A percentile compares a stretch with the other conserved stretches of the same genome.
phyloP scores from a whole-genome alignment of 2,888 invertebrate genomes.

The Luffia ferchaultella region DNA sequence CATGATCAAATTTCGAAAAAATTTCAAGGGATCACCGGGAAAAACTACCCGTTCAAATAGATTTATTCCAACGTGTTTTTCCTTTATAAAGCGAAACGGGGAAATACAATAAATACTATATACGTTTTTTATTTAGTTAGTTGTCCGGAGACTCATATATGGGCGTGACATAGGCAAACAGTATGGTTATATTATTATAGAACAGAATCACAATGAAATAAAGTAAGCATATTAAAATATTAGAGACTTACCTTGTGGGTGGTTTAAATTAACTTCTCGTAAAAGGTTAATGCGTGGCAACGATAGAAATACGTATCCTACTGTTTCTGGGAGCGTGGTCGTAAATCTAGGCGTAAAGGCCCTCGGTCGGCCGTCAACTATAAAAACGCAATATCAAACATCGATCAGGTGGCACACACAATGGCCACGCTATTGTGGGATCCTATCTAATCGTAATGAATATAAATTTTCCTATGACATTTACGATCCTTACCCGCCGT shows the following conservation, averaged over 20 bases:
- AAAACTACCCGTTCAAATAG: no score
- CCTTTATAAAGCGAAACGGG: no score
- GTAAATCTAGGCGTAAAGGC: conserved; percentile 30
- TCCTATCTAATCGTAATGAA: conserved; percentile 65
- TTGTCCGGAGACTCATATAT: no score
- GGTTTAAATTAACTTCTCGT: conserved; percentile 44
- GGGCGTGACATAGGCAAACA: no score
- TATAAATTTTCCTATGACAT: conserved; percentile 66
- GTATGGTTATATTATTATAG: no score
- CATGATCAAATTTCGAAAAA: no score
- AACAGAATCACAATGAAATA: no score
- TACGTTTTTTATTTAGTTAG: no score
- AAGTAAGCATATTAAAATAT: not conserved
- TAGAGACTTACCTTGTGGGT: conserved; percentile 23
- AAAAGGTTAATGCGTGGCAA: conserved; percentile 36
- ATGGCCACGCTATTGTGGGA: conserved; percentile 49
- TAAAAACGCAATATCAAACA: conserved; percentile 56
- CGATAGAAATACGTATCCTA: conserved; percentile 34
- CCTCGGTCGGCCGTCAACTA: conserved; percentile 38
- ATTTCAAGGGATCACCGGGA: no score
- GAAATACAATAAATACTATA: no score
- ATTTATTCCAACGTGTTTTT: no score
- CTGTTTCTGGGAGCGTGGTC: conserved; percentile 30
- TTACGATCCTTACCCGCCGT: conserved; percentile 57
- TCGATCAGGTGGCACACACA: conserved; percentile 54